A percentile compares a stretch with the other conserved stretches of the same genome.
Evolutionary conservation across 2,113 vertebrate genomes (phyloP).

Genomic region (Sapajus apella): DNA sequence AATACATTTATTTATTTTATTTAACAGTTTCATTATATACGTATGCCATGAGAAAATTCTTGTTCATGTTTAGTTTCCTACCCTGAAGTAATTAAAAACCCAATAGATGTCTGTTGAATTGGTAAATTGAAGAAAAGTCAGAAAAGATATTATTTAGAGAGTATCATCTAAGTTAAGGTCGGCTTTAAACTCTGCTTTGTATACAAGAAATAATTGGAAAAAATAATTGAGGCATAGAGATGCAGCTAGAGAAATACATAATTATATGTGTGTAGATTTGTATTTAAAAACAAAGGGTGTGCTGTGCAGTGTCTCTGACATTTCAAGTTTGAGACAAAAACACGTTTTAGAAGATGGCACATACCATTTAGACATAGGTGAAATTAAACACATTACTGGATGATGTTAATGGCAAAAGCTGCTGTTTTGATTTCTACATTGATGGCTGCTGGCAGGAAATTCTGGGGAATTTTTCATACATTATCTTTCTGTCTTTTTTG

Average conservation of each 20-base stretch:
- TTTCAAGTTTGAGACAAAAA: background rate
- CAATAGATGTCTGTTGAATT: background rate
- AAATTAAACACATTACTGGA: constrained; percentile 7
- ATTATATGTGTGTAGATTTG: background rate
- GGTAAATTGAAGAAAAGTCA: background rate
- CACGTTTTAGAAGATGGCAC: background rate
- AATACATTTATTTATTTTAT: background rate
- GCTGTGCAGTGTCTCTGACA: background rate
- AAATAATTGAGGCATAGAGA: background rate
- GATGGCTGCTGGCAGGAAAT: background rate
- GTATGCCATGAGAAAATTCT: background rate
- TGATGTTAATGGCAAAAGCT: background rate
- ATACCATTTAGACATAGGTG: background rate
- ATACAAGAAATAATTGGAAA: background rate
- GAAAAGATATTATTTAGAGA: background rate
- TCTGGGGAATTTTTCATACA: background rate
- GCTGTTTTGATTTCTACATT: constrained; percentile 22
- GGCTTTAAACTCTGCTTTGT: background rate
- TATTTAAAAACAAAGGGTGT: background rate
- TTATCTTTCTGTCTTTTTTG: constrained; percentile 9
- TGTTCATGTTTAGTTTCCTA: background rate
- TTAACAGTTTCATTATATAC: background rate
- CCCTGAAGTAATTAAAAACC: background rate
- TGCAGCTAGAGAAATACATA: background rate
- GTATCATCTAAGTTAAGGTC: background rate